Percentiles rank a stretch among this genome's conserved stretches.
phyloP scores from a whole-genome alignment of 1,140 invertebrate species.

The Euwallacea fornicatus region DNA sequence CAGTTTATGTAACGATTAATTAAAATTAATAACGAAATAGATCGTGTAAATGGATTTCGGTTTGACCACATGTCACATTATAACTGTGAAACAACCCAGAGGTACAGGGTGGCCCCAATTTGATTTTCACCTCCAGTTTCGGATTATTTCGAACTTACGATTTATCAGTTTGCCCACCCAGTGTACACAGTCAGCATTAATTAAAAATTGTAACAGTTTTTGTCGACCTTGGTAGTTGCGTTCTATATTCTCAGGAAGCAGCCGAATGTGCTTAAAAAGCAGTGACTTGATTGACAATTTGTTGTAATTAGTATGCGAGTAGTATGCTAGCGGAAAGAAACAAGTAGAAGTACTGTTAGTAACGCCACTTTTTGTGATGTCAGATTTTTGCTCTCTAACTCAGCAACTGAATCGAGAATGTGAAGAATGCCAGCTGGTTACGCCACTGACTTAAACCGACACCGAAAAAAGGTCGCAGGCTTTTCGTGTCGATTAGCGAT shows the following conservation, averaged over 20 bases:
- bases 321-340: neutral
- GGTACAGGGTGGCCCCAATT: neutral
- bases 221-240: conserved; percentile 7
- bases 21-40: conserved; percentile 26
- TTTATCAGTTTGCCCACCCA: conserved; percentile 3
- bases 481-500: conserved; percentile 45
- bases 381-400: no score
- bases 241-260: conserved; percentile 13
- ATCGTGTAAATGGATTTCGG: conserved; percentile 23
- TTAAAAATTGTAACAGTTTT: conserved; percentile 24
- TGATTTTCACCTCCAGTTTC: neutral
- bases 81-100: neutral
- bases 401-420: neutral
- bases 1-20: conserved; percentile 26
- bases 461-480: conserved; percentile 29
- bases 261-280: conserved; percentile 10
- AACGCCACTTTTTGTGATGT: no score
- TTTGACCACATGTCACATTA: conserved; percentile 14
- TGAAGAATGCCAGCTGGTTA: conserved; percentile 2
- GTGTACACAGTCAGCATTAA: conserved; percentile 13
- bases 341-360: no score
- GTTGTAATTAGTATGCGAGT: conserved; percentile 5
- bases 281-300: conserved; percentile 21
- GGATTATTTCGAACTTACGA: no score
- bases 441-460: conserved; percentile 25